Evolutionary conservation across 2,797 vertebrate genomes (phyloP).

Genomic region (Acestrorhynchus altus): DNA sequence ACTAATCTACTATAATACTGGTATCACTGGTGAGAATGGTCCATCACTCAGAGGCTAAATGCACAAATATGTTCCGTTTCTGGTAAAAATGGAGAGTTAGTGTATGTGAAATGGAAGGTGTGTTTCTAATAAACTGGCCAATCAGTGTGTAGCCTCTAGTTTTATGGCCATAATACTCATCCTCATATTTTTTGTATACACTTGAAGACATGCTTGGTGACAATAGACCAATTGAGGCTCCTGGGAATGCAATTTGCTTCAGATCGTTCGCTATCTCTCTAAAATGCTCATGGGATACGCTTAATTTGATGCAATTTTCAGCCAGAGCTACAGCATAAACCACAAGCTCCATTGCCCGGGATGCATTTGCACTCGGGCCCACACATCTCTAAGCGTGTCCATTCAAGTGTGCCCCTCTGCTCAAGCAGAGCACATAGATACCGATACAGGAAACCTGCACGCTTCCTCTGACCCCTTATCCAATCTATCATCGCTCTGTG

Average conservation of each 20-base stretch:
- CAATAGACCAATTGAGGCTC: not conserved
- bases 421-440: not conserved
- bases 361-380: slow-evolving; percentile 44
- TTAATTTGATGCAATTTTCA: slow-evolving; percentile 40
- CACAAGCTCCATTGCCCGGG: slow-evolving; percentile 43
- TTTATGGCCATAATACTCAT: not conserved
- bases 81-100: too few species aligned
- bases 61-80: too few species aligned
- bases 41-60: too few species aligned
- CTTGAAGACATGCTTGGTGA: not conserved
- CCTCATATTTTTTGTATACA: not conserved
- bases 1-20: too few species aligned
- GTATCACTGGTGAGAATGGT: too few species aligned
- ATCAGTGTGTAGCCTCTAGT: not conserved
- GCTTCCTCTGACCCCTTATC: slow-evolving; percentile 35
- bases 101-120: not conserved
- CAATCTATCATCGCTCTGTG: slow-evolving; percentile 24
- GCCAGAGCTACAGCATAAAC: slow-evolving; percentile 10
- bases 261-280: not conserved
- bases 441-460: not conserved
- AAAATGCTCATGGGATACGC: slow-evolving; percentile 25
- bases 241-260: slow-evolving; percentile 3
- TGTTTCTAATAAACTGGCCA: not conserved
- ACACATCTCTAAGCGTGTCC: slow-evolving; percentile 38
- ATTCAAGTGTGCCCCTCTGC: slow-evolving; percentile 32